These are phyloP conservation scores for Chiloscyllium punctatum DNA, from an alignment of 2,797 vertebrate genomes.

Conservation along the genomic window DNA sequence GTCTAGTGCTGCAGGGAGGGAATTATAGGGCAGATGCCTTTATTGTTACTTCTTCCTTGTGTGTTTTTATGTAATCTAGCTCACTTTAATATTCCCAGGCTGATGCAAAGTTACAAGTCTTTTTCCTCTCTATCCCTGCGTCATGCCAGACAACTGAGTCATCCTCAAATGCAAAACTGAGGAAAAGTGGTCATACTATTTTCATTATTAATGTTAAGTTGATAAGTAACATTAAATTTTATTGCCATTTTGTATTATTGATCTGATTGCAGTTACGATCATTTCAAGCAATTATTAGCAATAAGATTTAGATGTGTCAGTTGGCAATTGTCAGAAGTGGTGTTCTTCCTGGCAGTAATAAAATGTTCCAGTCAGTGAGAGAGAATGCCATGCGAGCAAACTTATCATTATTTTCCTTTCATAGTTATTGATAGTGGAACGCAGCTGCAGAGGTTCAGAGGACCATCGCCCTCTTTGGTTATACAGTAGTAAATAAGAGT, in stretches of 20 bases:
- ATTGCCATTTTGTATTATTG: background rate
- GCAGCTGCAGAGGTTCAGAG: background rate
- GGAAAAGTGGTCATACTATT: background rate
- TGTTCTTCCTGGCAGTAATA: background rate
- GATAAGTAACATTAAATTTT: background rate
- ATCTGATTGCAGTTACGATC: background rate
- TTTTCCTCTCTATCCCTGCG: background rate
- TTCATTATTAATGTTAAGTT: conserved; percentile 8
- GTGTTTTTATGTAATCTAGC: background rate
- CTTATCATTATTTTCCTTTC: background rate
- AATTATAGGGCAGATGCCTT: too few species aligned
- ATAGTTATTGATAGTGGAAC: background rate
- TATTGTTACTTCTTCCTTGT: background rate
- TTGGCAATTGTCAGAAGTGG: background rate
- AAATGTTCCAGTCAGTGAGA: background rate
- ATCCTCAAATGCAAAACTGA: background rate
- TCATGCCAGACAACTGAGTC: background rate
- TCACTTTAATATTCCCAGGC: background rate
- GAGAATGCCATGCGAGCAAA: background rate
- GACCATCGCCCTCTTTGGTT: background rate
- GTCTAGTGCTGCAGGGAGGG: too few species aligned
- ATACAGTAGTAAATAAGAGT: background rate
- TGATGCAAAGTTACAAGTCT: background rate
- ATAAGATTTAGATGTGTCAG: background rate
- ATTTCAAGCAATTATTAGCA: background rate